Evolutionary conservation across 2,888 invertebrate species (phyloP).

Genomic region (Cremastinae sp.): DNA sequence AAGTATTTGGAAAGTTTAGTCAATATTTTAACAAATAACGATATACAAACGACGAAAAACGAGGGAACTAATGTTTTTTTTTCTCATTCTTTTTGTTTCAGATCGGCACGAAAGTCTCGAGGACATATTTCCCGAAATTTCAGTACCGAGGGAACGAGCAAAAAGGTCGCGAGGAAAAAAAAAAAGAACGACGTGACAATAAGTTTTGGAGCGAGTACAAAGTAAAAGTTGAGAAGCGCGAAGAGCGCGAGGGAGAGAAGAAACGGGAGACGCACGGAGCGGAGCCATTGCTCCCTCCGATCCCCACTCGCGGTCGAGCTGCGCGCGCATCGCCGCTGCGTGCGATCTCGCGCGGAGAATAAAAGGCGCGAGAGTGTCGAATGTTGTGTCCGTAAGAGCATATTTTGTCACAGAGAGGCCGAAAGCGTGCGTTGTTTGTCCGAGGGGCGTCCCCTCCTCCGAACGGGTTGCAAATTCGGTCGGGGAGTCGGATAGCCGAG

Average conservation of each 20-base stretch:
- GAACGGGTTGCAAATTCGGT: slow-evolving; percentile 29
- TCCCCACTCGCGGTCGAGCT: slow-evolving; percentile 12
- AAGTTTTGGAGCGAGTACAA: slow-evolving; percentile 7
- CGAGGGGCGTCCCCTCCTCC: not conserved
- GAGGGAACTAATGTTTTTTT: not conserved
- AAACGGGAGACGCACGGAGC: slow-evolving; percentile 37
- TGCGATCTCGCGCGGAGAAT: slow-evolving; percentile 24
- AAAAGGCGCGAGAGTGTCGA: slow-evolving; percentile 36
- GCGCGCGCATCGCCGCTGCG: slow-evolving; percentile 57
- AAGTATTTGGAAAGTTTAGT: too few relatives aligned
- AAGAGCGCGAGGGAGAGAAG: slow-evolving; percentile 39
- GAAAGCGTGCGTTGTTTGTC: slow-evolving; percentile 42
- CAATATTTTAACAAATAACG: too few relatives aligned
- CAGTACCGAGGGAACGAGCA: slow-evolving; percentile 24
- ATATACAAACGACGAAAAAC: too few relatives aligned
- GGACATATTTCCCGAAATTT: slow-evolving; percentile 7
- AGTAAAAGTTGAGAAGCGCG: slow-evolving; percentile 14
- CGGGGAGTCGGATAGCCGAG: slow-evolving; percentile 22
- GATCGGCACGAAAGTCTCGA: not conserved
- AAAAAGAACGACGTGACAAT: slow-evolving; percentile 35
- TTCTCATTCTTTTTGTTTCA: slow-evolving; percentile 23
- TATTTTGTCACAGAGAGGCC: slow-evolving; percentile 18
- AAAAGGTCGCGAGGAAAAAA: slow-evolving; percentile 28
- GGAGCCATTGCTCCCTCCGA: slow-evolving; percentile 55
- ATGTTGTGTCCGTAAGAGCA: slow-evolving; percentile 21